A percentile compares a stretch with the other conserved stretches of the same genome.
Conservation (phyloP, 2,888 invertebrate species). For the Spodoptera picta region DNA sequence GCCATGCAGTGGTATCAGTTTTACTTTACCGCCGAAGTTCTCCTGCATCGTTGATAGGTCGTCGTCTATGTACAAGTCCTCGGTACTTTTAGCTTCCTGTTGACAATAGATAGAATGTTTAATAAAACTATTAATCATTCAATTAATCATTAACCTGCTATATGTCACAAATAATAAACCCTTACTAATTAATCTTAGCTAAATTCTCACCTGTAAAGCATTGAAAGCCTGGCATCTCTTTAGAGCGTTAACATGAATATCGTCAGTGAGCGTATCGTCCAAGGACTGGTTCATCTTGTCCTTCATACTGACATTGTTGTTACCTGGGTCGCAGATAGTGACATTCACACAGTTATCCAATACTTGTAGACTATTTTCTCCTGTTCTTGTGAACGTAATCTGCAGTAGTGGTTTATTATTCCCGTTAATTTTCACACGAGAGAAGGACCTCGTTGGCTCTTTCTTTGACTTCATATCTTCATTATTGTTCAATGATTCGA, state of each 20-base stretch:
- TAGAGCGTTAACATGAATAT: slow-evolving; percentile 73
- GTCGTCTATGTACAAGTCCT: slow-evolving; percentile 88
- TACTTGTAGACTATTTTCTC: slow-evolving; percentile 82
- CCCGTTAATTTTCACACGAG: slow-evolving; percentile 81
- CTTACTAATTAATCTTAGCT: no score
- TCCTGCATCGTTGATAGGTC: slow-evolving; percentile 85
- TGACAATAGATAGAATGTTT: not conserved
- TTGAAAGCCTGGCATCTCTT: slow-evolving; percentile 87
- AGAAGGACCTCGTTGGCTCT: slow-evolving; percentile 74
- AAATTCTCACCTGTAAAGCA: slow-evolving; percentile 79
- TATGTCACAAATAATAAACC: no score
- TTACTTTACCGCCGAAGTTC: slow-evolving; percentile 81
- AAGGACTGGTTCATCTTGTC: slow-evolving; percentile 71
- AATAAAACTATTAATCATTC: not conserved
- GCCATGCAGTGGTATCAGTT: slow-evolving; percentile 81
- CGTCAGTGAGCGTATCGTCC: slow-evolving; percentile 75
- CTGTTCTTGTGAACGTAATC: slow-evolving; percentile 78
- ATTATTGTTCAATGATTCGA: slow-evolving; percentile 71
- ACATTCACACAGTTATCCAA: slow-evolving; percentile 83
- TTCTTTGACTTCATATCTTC: slow-evolving; percentile 62
- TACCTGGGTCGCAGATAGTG: slow-evolving; percentile 72
- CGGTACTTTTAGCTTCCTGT: slow-evolving; percentile 87
- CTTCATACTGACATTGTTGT: slow-evolving; percentile 52
- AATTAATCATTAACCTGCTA: no score
- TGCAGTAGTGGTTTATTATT: slow-evolving; percentile 83